phyloP scores from a whole-genome alignment of 2,888 invertebrate genomes.

The Omphaloscelis lunosa region DNA sequence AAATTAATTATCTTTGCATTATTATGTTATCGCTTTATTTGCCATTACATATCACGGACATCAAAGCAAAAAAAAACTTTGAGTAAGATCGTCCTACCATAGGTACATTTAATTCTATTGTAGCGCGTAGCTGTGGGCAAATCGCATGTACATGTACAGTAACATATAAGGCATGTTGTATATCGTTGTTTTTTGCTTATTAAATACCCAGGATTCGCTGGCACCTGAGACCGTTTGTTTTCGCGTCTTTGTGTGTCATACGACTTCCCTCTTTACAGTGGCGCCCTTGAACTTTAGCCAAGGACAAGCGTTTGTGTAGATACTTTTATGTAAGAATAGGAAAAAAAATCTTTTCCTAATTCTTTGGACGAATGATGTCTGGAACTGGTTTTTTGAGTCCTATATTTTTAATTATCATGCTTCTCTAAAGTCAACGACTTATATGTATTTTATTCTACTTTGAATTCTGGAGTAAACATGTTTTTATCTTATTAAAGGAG shows the following conservation, averaged over 20 bases:
- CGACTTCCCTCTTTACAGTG: constrained; percentile 19
- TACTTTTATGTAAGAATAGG: constrained; percentile 9
- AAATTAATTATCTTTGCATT: background rate
- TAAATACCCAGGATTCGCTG: constrained; percentile 44
- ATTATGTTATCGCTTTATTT: background rate
- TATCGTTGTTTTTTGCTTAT: constrained; percentile 55
- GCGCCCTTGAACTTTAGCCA: constrained; percentile 49
- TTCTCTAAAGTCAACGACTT: background rate
- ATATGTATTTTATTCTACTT: background rate
- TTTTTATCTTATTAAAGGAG: background rate
- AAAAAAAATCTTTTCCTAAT: constrained; percentile 2
- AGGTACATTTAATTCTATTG: constrained; percentile 52
- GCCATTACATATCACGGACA: background rate
- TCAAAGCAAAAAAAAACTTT: constrained; percentile 28
- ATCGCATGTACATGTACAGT: constrained; percentile 1
- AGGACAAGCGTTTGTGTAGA: constrained; percentile 20
- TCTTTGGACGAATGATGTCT: background rate
- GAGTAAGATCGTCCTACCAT: constrained; percentile 10
- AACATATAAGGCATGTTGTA: constrained; percentile 16
- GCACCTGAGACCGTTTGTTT: constrained; percentile 43
- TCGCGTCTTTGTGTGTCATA: constrained; percentile 22
- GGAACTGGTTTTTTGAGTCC: background rate
- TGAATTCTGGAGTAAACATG: background rate
- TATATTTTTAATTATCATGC: background rate
- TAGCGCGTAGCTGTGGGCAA: constrained; percentile 29